Conservation (phyloP, 2,888 invertebrate species). For the Choristoneura rosaceana region DNA sequence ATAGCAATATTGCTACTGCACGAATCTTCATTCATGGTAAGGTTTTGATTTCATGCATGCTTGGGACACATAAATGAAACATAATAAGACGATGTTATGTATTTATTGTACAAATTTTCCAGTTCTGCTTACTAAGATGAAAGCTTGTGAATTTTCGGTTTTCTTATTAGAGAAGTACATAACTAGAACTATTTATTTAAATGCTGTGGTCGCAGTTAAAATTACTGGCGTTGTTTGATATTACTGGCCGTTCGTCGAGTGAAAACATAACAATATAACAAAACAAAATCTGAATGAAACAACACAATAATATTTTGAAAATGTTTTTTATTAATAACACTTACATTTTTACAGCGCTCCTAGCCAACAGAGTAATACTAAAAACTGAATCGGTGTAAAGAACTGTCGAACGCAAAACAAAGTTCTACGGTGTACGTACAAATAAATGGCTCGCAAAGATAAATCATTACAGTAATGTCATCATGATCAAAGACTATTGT, state of each 20-base stretch:
- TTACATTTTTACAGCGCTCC: conserved; percentile 86
- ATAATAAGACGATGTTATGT: conserved; percentile 21
- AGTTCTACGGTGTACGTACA: conserved; percentile 81
- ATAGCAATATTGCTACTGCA: too few species aligned
- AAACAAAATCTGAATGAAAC: conserved; percentile 64
- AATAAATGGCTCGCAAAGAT: conserved; percentile 78
- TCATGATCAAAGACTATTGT: conserved; percentile 73
- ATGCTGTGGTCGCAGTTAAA: conserved; percentile 26
- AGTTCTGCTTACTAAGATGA: conserved; percentile 30
- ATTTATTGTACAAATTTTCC: conserved; percentile 39
- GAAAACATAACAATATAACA: conserved; percentile 23
- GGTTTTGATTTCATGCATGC: not conserved
- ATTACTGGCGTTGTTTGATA: conserved; percentile 19
- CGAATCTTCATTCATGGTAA: too few species aligned
- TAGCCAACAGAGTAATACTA: conserved; percentile 86
- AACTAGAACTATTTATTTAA: conserved; percentile 22
- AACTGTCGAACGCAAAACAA: conserved; percentile 84
- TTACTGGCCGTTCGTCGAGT: conserved; percentile 24
- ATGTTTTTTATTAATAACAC: conserved; percentile 86
- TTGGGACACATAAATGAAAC: conserved; percentile 24
- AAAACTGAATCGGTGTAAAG: conserved; percentile 83
- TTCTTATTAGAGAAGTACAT: conserved; percentile 21
- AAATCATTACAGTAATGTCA: conserved; percentile 74
- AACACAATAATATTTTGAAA: conserved; percentile 82
- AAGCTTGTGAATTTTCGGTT: conserved; percentile 28